Evolutionary conservation across 1,140 invertebrate species (phyloP), one percentile per base, ranked within the genome.

Genomic region (Adelges cooleyi): DNA sequence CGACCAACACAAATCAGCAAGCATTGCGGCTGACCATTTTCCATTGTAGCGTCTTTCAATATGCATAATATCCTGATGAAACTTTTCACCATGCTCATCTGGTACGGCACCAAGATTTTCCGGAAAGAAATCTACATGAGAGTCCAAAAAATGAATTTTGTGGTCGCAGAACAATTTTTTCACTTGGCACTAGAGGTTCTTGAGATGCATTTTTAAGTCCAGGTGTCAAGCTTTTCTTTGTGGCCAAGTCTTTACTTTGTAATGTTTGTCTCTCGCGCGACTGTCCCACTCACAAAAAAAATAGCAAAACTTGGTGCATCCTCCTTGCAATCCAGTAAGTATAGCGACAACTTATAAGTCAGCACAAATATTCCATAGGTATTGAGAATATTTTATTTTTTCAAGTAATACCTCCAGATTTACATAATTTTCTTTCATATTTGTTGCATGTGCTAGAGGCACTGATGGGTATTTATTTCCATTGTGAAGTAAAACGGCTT

Each of bases 401-500:
- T 44, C 40, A n/a, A 44, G 40, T n/a, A 44, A 44, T 44, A 17
- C 11, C n/a, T 44, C 40, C 10, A 44, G n/a, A 44, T 50, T 50
- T 50, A 11, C 48, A 23, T 50, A 50, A 3, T 9, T 50, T 25
- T 67, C 56, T n/a, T 68, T 65, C 66, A 53, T 52, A 29, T 53
- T 5, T 0, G 29, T 22, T 40, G 68, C 18, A 67, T 65, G 48
- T 13, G 9, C 65, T n/a, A 62, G 23, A n/a, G 62, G 67, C 2
- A 62, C 17, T 3, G 29, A 68, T n/a, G 23, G 65, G 23, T 54
- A n/a, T 13, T 27, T 18, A 27, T 68, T 66, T 17, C 44, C 50
- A 42, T 59, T 66, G n/a, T 66, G 23, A 5, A 66, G 29, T 15
- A 66, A 56, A 20, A 68, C 67, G 23, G 33, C 65, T 66, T 66